Evolutionary conservation across 2,113 vertebrate species (phyloP).

Genomic region (Benitochromis conjunctus): DNA sequence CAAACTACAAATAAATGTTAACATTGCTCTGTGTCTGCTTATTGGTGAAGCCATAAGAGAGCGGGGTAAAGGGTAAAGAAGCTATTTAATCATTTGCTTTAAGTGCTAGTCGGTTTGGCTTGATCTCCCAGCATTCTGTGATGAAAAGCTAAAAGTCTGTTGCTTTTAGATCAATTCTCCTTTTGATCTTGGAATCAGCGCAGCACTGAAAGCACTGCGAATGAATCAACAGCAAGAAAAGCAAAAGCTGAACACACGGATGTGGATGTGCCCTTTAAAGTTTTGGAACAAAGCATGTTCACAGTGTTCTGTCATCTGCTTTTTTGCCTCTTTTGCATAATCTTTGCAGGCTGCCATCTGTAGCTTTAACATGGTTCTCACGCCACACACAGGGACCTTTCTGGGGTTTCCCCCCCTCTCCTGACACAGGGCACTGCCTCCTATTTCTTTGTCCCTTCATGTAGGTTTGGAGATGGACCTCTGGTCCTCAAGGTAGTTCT

Average conservation of each 20-base stretch:
- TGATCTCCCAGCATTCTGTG: not conserved
- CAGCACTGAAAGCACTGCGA: not conserved
- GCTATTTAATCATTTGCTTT: not conserved
- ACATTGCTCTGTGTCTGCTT: not conserved
- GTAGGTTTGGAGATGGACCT: not conserved
- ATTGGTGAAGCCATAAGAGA: not conserved
- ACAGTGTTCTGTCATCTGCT: not conserved
- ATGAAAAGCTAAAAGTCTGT: not conserved
- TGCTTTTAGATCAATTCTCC: not conserved
- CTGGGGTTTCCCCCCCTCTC: constrained; percentile 36
- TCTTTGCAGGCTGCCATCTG: constrained; percentile 29
- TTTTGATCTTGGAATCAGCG: not conserved
- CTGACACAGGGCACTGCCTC: constrained; percentile 23
- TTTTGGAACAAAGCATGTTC: not conserved
- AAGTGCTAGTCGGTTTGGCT: not conserved
- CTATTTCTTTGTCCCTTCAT: not conserved
- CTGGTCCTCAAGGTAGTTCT: not conserved
- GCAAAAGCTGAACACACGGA: not conserved
- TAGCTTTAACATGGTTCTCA: constrained; percentile 54
- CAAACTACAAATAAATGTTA: not conserved
- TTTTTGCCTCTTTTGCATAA: constrained; percentile 2
- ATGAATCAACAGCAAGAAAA: not conserved
- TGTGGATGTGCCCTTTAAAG: not conserved
- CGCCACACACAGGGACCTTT: constrained; percentile 50
- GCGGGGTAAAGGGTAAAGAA: not conserved